Percentiles rank a stretch among this genome's conserved stretches.
Evolutionary conservation across 2,888 invertebrate genomes (phyloP).

Genomic region (Philaethria dido): DNA sequence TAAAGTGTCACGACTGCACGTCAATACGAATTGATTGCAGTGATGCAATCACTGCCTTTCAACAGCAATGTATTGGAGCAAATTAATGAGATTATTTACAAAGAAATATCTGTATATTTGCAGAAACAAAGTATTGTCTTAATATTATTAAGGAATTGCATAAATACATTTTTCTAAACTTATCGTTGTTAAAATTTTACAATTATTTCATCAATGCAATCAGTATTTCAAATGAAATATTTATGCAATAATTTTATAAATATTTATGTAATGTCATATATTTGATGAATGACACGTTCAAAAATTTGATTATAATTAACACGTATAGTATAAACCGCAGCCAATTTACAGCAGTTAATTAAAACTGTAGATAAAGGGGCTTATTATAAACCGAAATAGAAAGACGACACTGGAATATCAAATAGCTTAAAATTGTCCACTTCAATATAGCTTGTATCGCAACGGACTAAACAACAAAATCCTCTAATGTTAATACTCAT

Average conservation of each 20-base stretch:
- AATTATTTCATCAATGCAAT: too few species aligned
- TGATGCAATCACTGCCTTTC: slow-evolving; percentile 52
- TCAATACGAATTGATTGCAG: slow-evolving; percentile 48
- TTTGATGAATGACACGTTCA: neutral
- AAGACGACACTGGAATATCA: slow-evolving; percentile 12
- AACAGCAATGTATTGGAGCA: slow-evolving; percentile 50
- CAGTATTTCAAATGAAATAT: too few species aligned
- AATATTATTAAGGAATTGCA: neutral
- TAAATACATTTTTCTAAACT: too few species aligned
- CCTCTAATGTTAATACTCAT: slow-evolving; percentile 20
- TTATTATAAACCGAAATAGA: slow-evolving; percentile 39
- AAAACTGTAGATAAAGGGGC: slow-evolving; percentile 42
- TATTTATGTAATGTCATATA: slow-evolving; percentile 25
- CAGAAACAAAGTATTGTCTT: neutral
- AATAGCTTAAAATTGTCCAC: slow-evolving; percentile 27
- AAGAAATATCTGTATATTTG: slow-evolving; percentile 6
- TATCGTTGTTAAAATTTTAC: too few species aligned
- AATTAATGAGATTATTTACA: slow-evolving; percentile 49
- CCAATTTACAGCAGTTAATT: slow-evolving; percentile 43
- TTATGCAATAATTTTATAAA: neutral
- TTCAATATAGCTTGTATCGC: slow-evolving; percentile 23
- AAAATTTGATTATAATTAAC: slow-evolving; percentile 27
- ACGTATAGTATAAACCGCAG: slow-evolving; percentile 34
- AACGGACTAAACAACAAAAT: slow-evolving; percentile 12
- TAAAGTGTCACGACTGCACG: slow-evolving; percentile 33